Base-by-base conservation (phyloP, 2,888 invertebrate genomes). In the Callyntrura sp. region DNA sequence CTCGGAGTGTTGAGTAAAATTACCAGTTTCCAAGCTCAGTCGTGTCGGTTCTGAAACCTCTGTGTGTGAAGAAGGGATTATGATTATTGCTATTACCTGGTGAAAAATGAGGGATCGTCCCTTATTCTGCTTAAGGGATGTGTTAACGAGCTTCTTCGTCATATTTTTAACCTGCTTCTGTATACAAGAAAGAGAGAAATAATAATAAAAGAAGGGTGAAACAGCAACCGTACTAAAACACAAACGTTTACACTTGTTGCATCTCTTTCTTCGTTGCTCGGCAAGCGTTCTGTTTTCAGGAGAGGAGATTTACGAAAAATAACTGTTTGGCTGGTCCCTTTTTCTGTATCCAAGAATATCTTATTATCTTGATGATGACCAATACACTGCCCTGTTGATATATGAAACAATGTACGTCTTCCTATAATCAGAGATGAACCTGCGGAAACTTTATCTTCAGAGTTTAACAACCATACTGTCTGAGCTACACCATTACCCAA, bases 1-100 rank as follows among this genome's bases (percentile, higher is more conserved):
- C n/a, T n/a, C 84, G 85, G 87, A 90, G 91, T 89, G 91, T 91
- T 87, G 91, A 90, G 90, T 87, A 91, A 91, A 91, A 91, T 91
- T 91, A 91, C 91, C 85, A 85, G 90, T 88, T 85, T 90, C 62
- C 78, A 87, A 82, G 73, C 62, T 81, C 81, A 81, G 90, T 76
- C 76, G 81, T 86, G 79, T 70, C 60, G 35, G 87, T 20, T 14
- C 85, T 25, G 57, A 14, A 79, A 79, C 48, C 68, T n/a, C 43
- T n/a, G n/a, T 85, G 87, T 87, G 87, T 87, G 87, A 87, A 86
- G 78, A 79, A 79, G 81, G 87, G 87, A 79, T 87, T 79, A 78
- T 82, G 68, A 84, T 87, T 87, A 87, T 62, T 81, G 14, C 65
- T 55, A 83, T 90, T 90, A 90, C 73, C 65, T 65, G 88, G 81